These are phyloP conservation scores for Narcine bancroftii DNA, from an alignment of 2,113 vertebrate species.

Conservation along the genomic window DNA sequence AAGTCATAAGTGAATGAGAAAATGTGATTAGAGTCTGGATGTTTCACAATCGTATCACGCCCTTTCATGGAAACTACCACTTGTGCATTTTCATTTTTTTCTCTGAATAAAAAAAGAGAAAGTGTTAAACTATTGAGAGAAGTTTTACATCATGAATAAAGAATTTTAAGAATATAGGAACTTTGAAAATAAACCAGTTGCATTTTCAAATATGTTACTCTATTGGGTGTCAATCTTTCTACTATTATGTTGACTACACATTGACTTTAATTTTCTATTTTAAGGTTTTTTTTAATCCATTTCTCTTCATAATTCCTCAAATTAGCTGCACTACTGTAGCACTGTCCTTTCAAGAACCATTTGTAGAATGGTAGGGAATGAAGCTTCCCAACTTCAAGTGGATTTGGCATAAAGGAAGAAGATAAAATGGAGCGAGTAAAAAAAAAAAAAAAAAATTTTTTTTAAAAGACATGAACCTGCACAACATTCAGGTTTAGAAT, in stretches of 20 bases:
- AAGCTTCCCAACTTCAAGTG: not conserved
- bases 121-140: not conserved
- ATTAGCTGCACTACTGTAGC: not conserved
- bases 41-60: constrained; percentile 67
- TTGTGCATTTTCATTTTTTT: constrained; percentile 61
- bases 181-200: not conserved
- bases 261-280: not conserved
- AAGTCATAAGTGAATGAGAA: constrained; percentile 75
- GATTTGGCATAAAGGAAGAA: not conserved
- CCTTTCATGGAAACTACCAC: constrained; percentile 70
- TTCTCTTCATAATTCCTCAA: not conserved
- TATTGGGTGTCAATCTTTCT: not conserved
- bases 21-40: constrained; percentile 69
- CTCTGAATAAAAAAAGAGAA: constrained; percentile 55
- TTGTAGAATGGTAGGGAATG: not conserved
- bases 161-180: not conserved
- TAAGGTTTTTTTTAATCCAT: not conserved
- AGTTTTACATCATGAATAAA: not conserved
- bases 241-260: not conserved
- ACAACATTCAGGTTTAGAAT: no score
- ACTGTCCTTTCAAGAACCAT: not conserved
- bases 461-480: no score
- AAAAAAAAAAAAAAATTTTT: not conserved
- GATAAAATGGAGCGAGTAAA: not conserved
- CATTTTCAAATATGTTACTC: not conserved